Percentiles rank a stretch among this genome's conserved stretches.
Conservation (phyloP, 2,888 invertebrate genomes). For the Melanchra persicariae region DNA sequence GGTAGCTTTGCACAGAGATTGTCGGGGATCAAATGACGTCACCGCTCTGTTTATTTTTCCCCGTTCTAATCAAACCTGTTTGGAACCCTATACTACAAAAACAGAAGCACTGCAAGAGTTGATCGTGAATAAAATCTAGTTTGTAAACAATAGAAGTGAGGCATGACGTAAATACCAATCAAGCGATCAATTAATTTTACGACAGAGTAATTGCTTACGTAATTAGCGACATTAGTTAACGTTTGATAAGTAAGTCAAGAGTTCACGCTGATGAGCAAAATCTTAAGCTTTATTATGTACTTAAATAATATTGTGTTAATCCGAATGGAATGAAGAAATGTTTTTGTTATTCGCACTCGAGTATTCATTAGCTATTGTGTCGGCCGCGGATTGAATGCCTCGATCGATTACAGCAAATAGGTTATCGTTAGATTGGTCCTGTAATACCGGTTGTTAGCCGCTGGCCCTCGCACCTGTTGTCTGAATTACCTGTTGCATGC, state of each 20-base stretch:
- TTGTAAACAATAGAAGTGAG: conserved; percentile 55
- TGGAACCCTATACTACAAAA: conserved; percentile 33
- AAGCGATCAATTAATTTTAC: conserved; percentile 54
- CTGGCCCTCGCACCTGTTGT: conserved; percentile 14
- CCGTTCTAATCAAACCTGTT: conserved; percentile 45
- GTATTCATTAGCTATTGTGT: conserved; percentile 31
- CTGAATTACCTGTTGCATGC: not conserved
- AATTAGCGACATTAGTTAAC: conserved; percentile 47
- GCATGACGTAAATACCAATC: conserved; percentile 56
- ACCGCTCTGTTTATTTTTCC: conserved; percentile 36
- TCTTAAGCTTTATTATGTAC: conserved; percentile 41
- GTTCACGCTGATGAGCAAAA: conserved; percentile 46
- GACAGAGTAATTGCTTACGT: conserved; percentile 59
- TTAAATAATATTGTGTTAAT: conserved; percentile 31
- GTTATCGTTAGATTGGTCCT: conserved; percentile 20
- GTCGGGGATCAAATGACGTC: conserved; percentile 47
- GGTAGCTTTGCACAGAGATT: conserved; percentile 56
- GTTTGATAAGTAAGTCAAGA: conserved; percentile 55
- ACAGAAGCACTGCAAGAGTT: conserved; percentile 35
- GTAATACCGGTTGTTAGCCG: conserved; percentile 8
- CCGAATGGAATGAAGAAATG: conserved; percentile 15
- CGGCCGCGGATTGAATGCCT: conserved; percentile 2
- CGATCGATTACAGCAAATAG: conserved; percentile 20
- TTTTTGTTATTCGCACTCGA: conserved; percentile 8
- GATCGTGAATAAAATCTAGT: conserved; percentile 45